Evolutionary conservation across 2,113 vertebrate genomes (phyloP), one percentile per base, ranked within the genome.

Genomic region (Oncorhynchus kisutch): DNA sequence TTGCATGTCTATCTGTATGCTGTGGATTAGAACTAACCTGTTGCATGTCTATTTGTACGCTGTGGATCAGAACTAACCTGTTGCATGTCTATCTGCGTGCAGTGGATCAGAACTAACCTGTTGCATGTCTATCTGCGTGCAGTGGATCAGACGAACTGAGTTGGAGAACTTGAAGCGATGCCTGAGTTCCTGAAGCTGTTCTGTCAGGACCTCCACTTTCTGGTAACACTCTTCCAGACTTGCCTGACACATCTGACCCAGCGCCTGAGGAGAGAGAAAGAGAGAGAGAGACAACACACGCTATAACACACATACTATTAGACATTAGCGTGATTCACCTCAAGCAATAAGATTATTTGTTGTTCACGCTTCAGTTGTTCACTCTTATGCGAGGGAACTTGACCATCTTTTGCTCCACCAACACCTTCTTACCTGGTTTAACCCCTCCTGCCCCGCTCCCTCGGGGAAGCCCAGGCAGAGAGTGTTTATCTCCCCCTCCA

Each of bases 161-260:
- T 94, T 92, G 69, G 93, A 92, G 85, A 94, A 93, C 67, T 92
- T 88, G 90, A 96, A 96, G 77, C 93, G 93, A 77, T 80, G 92
- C 81, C 92, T 92, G 74, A 96, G 93, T 57, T 94, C 94, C 78
- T 94, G 93, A 34, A 95, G 89, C 51, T 93, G 90, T 70, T 95
- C 94, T 12, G 90, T 91, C 29, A 96, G 93, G 69, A 86, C 85
- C 60, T 89, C 87, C 39, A 95, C 94, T 81, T 92, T 91, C 62
- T 84, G 51, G 60, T 96, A 96, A 73, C 94, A 95, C 76, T 91
- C 92, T 54, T 95, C 92, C 92, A 96, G 93, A 86, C 93, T 94
- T 80, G 91, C 89, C 9, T 79, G 82, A 83, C 82, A 79, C 65
- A 95, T 84, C 67, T 82, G 80, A 34, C 88, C 80, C 84, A 96